Evolutionary conservation across 2,888 invertebrate genomes (phyloP), one percentile per base, ranked within the genome.

Genomic region (Noctua fimbriata): DNA sequence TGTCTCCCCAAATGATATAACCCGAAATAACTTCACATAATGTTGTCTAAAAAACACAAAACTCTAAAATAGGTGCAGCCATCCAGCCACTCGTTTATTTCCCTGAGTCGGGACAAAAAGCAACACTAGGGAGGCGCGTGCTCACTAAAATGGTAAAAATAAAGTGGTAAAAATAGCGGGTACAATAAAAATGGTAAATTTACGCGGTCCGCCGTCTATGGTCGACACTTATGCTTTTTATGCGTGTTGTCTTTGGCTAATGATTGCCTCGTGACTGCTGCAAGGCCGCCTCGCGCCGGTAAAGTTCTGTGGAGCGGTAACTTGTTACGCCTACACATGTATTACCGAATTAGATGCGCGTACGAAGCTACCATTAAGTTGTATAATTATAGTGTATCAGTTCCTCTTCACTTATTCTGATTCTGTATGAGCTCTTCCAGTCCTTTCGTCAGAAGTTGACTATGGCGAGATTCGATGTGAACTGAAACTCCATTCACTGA

Each of bases 101-200:
- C 90, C 89, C 90, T 89, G 88, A 90, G 90, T 89, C 87, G 89
- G 91, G 93, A 94, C 94, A 94, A 95, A 95, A 95, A 95, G 92
- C 83, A 75, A 73, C 80, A 88, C 88, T 90, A 90, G 94, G 94
- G 94, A 91, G 94, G 94, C 95, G 94, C 95, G 96, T 95, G 96
- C 95, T 93, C 91, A 92, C 93, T 93, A 93, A 94, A 94, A 93
- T 93, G 93, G 93, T 95, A 93, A 95, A 95, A 95, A 94, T 94
- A 93, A 95, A 92, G 87, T 90, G 92, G 92, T 93, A 94, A 93
- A 93, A 95, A 96, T 96, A 96, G 94, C 92, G 89, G 88, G 91
- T 91, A 94, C 94, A 94, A 96, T 97, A 97, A 97, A 96, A 96
- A 94, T 93, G 94, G 93, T 95, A 95, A 96, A 96, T 96, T 96